These are phyloP conservation scores for Apamea crenata DNA, from an alignment of 2,888 invertebrate genomes.

Conservation along the genomic window DNA sequence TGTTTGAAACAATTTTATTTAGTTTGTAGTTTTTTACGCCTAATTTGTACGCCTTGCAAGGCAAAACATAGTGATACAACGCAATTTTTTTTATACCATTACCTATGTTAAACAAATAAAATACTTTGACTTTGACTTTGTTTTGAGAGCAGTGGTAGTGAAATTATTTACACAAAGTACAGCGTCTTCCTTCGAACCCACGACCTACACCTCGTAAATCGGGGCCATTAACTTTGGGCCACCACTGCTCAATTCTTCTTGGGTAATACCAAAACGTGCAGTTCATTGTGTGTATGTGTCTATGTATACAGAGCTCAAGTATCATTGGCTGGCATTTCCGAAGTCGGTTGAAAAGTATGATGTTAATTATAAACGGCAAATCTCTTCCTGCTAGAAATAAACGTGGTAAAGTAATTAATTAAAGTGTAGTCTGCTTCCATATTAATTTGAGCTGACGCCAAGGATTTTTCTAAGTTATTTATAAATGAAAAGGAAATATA, in stretches of 20 bases:
- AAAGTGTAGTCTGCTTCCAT: slow-evolving; percentile 27
- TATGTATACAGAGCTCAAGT: slow-evolving; percentile 36
- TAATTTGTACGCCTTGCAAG: no score
- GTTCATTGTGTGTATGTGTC: not conserved
- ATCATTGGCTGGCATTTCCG: slow-evolving; percentile 45
- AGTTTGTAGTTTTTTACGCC: no score
- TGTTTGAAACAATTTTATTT: no score
- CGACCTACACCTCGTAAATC: no score
- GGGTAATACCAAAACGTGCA: not conserved
- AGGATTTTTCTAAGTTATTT: slow-evolving; percentile 29
- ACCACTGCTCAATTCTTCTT: not conserved
- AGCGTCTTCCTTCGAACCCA: no score
- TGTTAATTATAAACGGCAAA: slow-evolving; percentile 55
- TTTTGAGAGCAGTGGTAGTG: no score
- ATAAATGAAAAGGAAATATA: slow-evolving; percentile 32
- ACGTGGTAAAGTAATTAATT: slow-evolving; percentile 57
- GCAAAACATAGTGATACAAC: no score
- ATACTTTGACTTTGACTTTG: no score
- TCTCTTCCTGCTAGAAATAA: slow-evolving; percentile 63
- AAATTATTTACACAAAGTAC: no score
- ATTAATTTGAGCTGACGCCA: slow-evolving; percentile 43
- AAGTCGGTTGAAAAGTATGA: slow-evolving; percentile 52
- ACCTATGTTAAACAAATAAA: no score
- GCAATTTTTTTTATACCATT: no score
- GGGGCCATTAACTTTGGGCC: no score